Evolutionary conservation across 2,797 vertebrate genomes (phyloP), one percentile per base, ranked within the genome.

Genomic region (Hyperoplus lanceolatus): DNA sequence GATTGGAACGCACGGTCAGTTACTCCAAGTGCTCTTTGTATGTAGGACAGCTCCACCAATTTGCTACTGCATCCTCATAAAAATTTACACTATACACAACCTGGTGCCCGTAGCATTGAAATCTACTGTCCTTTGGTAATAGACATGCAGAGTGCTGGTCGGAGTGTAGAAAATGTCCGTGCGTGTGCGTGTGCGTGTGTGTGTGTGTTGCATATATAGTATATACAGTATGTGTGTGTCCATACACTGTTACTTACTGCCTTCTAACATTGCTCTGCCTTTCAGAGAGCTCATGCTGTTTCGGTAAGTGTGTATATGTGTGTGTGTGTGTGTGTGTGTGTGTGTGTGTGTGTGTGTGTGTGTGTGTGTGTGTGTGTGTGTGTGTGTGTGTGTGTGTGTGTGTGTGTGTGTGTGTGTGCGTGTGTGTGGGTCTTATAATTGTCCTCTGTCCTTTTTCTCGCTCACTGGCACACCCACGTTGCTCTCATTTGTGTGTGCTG

Each of bases 201-300:
- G 49, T 71, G 57, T 76, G 61, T 51, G 72, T 75, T 61, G 64
- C 53, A 49, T 46, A 53, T 21, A 60, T 12, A 65, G 60, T 83
- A 6, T 79, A 12, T 73, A 29, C 29, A 29, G 29, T 29, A 48
- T 55, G 38, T 65, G 65, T 59, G 78, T 70, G 74, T 85, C 46
- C 48, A 65, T 77, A 55, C 63, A 51, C 71, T 90, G 76, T 89
- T 77, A 92, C 91, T 92, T 82, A 87, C 86, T 92, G 87, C 93
- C 71, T 82, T 93, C 91, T 93, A 90, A 94, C 90, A 92, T 88
- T 94, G 91, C 93, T 94, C 93, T 95, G 90, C 89, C 80, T 91
- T 91, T 90, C 93, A 94, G 93, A 94, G 93, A 92, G 89, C 92
- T 88, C 88, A 80, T 77, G 87, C 87, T 90, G 86, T 89, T 79